Conservation (phyloP, 2,797 vertebrate genomes). For the Amblyraja radiata region DNA sequence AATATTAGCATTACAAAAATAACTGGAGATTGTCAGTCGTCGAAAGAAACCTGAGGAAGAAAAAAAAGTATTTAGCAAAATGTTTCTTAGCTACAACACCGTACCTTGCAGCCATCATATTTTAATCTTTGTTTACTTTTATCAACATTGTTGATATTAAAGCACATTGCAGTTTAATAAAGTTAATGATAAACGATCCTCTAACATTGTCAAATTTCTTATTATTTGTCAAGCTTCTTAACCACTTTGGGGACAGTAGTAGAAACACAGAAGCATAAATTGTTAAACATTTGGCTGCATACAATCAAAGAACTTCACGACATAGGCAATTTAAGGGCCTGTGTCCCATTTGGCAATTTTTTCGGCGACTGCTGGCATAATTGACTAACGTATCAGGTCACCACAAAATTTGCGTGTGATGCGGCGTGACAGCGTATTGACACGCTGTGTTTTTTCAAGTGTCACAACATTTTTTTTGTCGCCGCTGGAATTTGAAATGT, state of each 20-base stretch:
- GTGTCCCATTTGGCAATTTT: too few species aligned
- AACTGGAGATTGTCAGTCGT: not conserved
- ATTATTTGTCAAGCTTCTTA: not conserved
- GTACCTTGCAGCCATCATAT: not conserved
- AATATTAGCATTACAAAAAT: not conserved
- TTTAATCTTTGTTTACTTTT: not conserved
- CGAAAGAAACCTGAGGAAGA: not conserved
- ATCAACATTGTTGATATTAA: not conserved
- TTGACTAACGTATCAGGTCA: too few species aligned
- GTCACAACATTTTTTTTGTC: too few species aligned
- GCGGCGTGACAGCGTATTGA: too few species aligned
- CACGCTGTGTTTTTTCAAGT: too few species aligned
- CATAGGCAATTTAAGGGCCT: not conserved
- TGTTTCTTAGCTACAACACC: not conserved
- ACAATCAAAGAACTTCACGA: not conserved
- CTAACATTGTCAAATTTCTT: not conserved
- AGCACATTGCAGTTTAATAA: not conserved
- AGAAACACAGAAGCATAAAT: not conserved
- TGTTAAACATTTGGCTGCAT: not conserved
- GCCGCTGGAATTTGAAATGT: too few species aligned
- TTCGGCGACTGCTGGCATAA: too few species aligned
- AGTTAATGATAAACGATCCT: not conserved
- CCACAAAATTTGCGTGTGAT: too few species aligned
- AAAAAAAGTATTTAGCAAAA: not conserved
- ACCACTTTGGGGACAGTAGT: not conserved